Evolutionary conservation across 2,797 vertebrate species (phyloP).

Genomic region (Pangasius mekongensis): DNA sequence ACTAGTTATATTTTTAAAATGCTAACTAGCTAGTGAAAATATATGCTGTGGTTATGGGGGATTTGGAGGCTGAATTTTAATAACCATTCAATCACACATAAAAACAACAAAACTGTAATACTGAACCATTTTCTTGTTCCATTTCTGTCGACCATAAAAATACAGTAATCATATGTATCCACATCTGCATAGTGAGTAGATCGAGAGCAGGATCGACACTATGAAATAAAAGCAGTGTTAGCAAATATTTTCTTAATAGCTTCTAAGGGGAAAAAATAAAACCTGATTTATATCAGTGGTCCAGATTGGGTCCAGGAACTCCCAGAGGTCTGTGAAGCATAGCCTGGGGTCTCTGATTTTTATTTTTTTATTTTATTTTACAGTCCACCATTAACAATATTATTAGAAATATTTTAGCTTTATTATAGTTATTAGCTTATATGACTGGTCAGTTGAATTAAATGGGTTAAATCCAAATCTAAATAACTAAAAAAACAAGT

Average conservation of each 20-base stretch:
- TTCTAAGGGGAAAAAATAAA: not conserved
- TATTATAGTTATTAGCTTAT: not conserved
- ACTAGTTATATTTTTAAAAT: not conserved
- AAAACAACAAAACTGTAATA: not conserved
- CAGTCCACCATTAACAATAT: not conserved
- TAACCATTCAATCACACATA: not conserved
- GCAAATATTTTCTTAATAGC: not conserved
- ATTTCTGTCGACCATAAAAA: not conserved
- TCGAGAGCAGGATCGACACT: not conserved
- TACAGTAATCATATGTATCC: not conserved
- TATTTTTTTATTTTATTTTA: not conserved
- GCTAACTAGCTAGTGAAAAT: not conserved
- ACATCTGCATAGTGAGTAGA: not conserved
- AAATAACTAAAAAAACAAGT: not conserved
- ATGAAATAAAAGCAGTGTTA: not conserved
- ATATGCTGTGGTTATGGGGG: not conserved
- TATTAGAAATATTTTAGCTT: not conserved
- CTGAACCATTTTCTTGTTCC: not conserved
- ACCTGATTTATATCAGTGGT: not conserved
- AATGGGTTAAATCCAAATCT: not conserved
- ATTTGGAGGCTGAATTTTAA: not conserved
- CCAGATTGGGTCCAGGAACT: not conserved
- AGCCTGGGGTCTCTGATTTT: not conserved
- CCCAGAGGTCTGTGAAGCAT: not conserved
- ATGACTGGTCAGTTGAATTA: not conserved